Base-by-base conservation (phyloP, 2,888 invertebrate species). In the Euproctis similis region DNA sequence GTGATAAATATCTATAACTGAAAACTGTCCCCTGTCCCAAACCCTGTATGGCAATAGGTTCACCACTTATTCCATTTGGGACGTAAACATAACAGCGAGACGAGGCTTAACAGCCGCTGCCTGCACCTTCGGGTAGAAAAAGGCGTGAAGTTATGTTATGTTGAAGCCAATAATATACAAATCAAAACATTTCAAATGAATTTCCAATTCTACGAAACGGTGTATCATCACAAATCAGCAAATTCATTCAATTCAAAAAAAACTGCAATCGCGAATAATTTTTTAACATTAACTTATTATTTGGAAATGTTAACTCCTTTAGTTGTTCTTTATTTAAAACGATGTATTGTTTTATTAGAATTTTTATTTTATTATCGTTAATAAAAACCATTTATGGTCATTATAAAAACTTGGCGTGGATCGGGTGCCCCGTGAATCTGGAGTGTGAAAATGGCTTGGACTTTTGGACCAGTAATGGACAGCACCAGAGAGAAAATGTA, bases 401-500 rank as follows among this genome's bases (percentile, higher is more conserved):
- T 31, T 59, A 53, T n/a, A 67, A 64, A 20, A 80, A 49, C 69
- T 39, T 75, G 14, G 73, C 69, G 2, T 86, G 86, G 85, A 74
- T 63, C 23, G 81, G 81, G 1, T 82, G 70, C 2, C 70, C 76
- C 0, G 39, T 78, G 26, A 64, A 78, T 33, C 70, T 81, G 53
- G 75, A 86, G 3, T 85, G 85, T 42, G 72, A 74, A 8, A 65
- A 81, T 28, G 82, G 85, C 7, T 71, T 76, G 25, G 80, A 81
- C 18, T 71, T 87, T 20, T 87, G 86, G 66, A 72, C 75, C 23
- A 64, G 62, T 2, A 81, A 77, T 27, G 88, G 86, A 0, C 76
- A 85, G 27, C 86, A 87, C 56, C 64, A 85, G 1, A 72, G 80
- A 28, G 87, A 87, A 44, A 89, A 89, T 58, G 73, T 88, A 5